Evolutionary conservation across 2,888 invertebrate genomes (phyloP).

Genomic region (Trichogramma dendrolimi): DNA sequence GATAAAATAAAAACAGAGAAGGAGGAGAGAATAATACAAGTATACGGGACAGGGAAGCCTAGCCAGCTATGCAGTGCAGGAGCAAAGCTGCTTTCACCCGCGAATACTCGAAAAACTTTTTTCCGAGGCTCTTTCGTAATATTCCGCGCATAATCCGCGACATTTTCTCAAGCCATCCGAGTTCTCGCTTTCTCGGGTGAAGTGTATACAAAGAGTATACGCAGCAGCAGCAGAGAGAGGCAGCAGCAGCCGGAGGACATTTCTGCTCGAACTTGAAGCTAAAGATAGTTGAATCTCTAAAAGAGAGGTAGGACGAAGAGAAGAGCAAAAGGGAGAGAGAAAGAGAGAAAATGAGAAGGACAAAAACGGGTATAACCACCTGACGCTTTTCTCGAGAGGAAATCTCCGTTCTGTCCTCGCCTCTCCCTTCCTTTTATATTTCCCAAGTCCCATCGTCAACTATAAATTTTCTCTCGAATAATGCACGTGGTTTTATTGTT

Average conservation of each 20-base stretch:
- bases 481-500: too few species aligned
- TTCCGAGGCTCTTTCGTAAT: conserved; percentile 13
- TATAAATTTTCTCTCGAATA: conserved; percentile 11
- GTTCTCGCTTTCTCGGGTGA: background rate
- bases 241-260: too few species aligned
- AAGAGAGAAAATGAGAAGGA: conserved; percentile 4
- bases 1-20: conserved; percentile 17
- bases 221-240: too few species aligned
- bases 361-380: conserved; percentile 23
- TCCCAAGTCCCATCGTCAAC: background rate
- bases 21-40: conserved; percentile 5
- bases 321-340: conserved; percentile 6
- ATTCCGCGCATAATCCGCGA: conserved; percentile 27
- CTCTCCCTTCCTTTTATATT: background rate
- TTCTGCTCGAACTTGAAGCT: too few species aligned
- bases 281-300: background rate
- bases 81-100: background rate
- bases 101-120: conserved; percentile 23
- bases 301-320: background rate
- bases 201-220: background rate
- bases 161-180: conserved; percentile 20
- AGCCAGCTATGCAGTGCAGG: too few species aligned
- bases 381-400: conserved; percentile 19
- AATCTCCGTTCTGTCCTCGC: conserved; percentile 18
- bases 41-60: background rate